These are phyloP conservation scores for Dissostichus mawsoni DNA, from an alignment of 2,113 vertebrate species.

Conservation along the genomic window DNA sequence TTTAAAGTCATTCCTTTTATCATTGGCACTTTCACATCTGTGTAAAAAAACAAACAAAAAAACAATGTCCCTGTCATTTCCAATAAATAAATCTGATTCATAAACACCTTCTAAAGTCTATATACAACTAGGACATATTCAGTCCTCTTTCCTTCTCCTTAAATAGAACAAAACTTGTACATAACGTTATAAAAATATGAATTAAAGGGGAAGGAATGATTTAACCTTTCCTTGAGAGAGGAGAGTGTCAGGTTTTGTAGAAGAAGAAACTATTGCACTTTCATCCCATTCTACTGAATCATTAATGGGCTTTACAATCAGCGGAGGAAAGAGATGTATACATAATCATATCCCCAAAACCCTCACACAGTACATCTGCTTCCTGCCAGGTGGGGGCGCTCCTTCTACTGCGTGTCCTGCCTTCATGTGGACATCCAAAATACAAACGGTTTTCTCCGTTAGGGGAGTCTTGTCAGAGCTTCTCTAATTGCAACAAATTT, in stretches of 20 bases:
- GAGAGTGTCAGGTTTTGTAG: conserved; percentile 51
- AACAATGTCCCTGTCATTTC: conserved; percentile 59
- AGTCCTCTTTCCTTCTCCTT: conserved; percentile 43
- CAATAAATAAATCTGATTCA: conserved; percentile 70
- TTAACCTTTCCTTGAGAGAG: conserved; percentile 47
- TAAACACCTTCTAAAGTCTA: conserved; percentile 57
- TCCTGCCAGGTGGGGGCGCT: conserved; percentile 1
- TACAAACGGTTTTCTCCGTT: neutral
- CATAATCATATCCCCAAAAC: conserved; percentile 34
- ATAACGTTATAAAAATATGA: conserved; percentile 77
- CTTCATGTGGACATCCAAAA: neutral
- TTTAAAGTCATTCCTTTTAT: conserved; percentile 46
- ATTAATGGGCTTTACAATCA: conserved; percentile 49
- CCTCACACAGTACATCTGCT: conserved; percentile 4
- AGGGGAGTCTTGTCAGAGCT: neutral
- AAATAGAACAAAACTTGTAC: conserved; percentile 63
- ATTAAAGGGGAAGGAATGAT: conserved; percentile 67
- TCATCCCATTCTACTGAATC: conserved; percentile 63
- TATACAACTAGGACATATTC: conserved; percentile 45
- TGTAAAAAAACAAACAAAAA: conserved; percentile 45
- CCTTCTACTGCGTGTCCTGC: neutral
- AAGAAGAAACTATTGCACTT: conserved; percentile 82
- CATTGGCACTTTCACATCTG: conserved; percentile 73
- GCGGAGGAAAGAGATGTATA: conserved; percentile 38
- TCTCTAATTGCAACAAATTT: neutral